A percentile compares a stretch with the other conserved stretches of the same genome.
Conservation (phyloP, 2,113 vertebrate genomes). For the Eptesicus fuscus region DNA sequence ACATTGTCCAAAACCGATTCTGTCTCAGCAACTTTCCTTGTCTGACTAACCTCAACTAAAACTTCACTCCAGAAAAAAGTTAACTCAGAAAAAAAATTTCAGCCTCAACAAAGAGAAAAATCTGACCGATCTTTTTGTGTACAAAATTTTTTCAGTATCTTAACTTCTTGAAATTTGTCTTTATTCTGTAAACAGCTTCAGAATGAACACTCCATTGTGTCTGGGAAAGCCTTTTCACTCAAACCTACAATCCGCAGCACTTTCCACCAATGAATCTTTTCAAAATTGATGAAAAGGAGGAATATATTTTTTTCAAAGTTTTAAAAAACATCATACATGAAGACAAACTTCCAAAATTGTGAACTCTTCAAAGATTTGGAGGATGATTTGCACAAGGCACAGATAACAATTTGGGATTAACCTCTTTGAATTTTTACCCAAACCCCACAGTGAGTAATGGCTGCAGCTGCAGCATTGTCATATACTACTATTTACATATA, state of each 20-base stretch:
- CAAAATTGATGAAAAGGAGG: slow-evolving; percentile 19
- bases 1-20: slow-evolving; percentile 32
- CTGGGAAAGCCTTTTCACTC: neutral
- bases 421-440: neutral
- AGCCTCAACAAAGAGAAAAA: neutral
- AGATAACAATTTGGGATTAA: neutral
- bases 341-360: neutral
- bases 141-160: slow-evolving; percentile 15
- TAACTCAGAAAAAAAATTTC: neutral
- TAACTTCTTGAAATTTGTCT: slow-evolving; percentile 38
- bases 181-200: neutral
- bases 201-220: neutral
- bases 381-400: neutral
- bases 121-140: neutral
- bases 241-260: neutral
- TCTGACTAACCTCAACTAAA: neutral
- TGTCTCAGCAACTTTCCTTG: neutral
- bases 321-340: neutral
- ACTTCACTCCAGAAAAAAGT: neutral
- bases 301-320: neutral
- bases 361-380: neutral
- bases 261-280: slow-evolving; percentile 19
- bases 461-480: neutral
- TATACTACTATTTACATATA: neutral
- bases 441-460: neutral